Evolutionary conservation across 2,113 vertebrate species (phyloP).

Genomic region (Acanthisitta chloris): DNA sequence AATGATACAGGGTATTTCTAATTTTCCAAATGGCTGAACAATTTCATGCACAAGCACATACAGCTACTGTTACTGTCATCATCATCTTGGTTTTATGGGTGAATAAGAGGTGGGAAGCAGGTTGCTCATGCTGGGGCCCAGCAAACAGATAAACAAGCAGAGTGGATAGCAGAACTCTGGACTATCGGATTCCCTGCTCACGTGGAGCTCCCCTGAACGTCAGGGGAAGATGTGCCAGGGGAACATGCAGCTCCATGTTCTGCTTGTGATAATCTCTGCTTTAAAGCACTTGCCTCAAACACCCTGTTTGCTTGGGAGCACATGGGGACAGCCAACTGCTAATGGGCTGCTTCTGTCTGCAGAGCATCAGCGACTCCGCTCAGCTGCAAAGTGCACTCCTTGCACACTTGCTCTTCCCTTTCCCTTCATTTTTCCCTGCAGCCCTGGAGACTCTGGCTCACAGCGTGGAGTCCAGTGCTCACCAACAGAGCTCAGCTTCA

Average conservation of each 20-base stretch:
- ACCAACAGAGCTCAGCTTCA: neutral
- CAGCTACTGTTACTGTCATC: neutral
- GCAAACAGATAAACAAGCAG: neutral
- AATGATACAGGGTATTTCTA: neutral
- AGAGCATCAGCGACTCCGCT: neutral
- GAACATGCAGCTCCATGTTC: neutral
- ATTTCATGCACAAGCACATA: constrained; percentile 11
- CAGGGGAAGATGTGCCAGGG: constrained; percentile 2
- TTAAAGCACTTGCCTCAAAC: neutral
- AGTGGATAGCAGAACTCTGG: neutral
- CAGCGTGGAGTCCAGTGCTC: rapidly evolving
- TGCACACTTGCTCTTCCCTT: neutral
- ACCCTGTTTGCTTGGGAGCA: neutral
- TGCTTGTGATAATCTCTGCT: constrained; percentile 24
- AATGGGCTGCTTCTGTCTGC: neutral
- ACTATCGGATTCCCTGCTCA: neutral
- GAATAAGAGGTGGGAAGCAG: constrained; percentile 4
- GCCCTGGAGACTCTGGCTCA: neutral
- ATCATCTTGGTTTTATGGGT: neutral
- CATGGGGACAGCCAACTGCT: neutral
- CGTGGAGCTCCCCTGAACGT: neutral
- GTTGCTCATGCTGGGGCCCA: neutral
- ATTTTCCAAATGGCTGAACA: neutral
- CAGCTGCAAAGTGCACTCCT: neutral
- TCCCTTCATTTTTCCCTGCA: constrained; percentile 10